Conservation (phyloP, 2,113 vertebrate species). For the Conger conger region DNA sequence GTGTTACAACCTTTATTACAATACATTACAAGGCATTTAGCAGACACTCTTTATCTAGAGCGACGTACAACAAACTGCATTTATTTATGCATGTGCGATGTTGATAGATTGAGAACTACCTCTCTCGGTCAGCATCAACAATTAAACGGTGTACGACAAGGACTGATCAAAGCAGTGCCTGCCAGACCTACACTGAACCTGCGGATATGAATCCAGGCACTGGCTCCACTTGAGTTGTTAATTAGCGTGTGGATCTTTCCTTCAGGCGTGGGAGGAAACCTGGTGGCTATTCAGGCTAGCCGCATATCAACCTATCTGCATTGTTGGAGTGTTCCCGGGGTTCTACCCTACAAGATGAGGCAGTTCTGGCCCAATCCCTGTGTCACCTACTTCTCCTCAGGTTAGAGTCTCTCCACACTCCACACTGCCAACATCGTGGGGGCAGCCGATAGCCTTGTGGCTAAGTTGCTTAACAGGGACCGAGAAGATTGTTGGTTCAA, state of each 20-base stretch:
- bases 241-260: not conserved
- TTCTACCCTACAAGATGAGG: slow-evolving; percentile 74
- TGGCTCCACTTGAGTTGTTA: not conserved
- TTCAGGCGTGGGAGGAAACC: slow-evolving; percentile 88
- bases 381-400: slow-evolving; percentile 81
- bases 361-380: slow-evolving; percentile 77
- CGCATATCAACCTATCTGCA: slow-evolving; percentile 91
- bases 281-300: slow-evolving; percentile 91
- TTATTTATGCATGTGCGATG: not conserved
- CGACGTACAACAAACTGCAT: no score
- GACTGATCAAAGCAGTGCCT: no score
- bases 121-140: not conserved
- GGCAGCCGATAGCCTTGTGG: no score
- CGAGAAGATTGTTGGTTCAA: no score
- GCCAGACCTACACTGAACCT: no score
- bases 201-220: no score
- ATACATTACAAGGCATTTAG: no score
- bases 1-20: not conserved
- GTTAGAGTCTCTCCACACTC: slow-evolving; percentile 55
- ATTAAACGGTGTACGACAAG: not conserved
- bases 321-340: slow-evolving; percentile 76
- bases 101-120: not conserved
- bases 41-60: no score
- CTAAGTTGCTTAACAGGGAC: no score
- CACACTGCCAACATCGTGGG: not conserved